These are phyloP conservation scores for Pomatostomus ruficeps DNA, from an alignment of 2,113 vertebrate genomes.

Conservation along the genomic window DNA sequence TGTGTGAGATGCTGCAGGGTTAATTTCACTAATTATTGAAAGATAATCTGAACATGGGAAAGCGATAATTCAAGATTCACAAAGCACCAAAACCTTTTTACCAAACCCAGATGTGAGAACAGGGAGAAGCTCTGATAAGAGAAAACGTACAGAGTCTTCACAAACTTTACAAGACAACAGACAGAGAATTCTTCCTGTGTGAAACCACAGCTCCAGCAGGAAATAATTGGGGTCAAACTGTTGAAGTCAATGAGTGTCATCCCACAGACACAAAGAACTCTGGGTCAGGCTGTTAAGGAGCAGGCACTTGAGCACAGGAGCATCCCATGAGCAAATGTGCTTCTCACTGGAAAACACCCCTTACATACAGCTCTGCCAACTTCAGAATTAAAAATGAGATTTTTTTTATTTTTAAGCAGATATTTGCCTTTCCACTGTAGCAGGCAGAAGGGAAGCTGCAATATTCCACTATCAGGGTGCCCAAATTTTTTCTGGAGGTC, in stretches of 20 bases:
- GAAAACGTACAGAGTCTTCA: background rate
- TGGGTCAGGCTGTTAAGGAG: background rate
- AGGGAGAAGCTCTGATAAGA: background rate
- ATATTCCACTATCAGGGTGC: background rate
- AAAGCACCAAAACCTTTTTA: background rate
- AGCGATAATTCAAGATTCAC: background rate
- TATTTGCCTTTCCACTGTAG: background rate
- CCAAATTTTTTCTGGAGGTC: background rate
- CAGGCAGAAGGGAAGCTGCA: background rate
- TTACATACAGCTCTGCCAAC: background rate
- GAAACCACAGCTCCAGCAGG: background rate
- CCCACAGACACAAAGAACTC: background rate
- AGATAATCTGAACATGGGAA: background rate
- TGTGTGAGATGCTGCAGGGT: background rate
- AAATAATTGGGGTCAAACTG: background rate
- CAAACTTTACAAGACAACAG: background rate
- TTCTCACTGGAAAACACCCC: background rate
- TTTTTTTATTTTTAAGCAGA: background rate
- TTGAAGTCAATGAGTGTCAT: background rate
- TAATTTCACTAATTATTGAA: background rate
- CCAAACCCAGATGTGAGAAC: background rate
- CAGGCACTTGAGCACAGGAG: background rate
- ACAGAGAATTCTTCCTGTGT: background rate
- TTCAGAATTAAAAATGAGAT: background rate
- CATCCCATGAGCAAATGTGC: background rate